Percentiles rank a stretch among this genome's conserved stretches.
These are phyloP conservation scores for Asarcornis scutulata DNA, from an alignment of 2,113 vertebrate species.

Conservation along the genomic window DNA sequence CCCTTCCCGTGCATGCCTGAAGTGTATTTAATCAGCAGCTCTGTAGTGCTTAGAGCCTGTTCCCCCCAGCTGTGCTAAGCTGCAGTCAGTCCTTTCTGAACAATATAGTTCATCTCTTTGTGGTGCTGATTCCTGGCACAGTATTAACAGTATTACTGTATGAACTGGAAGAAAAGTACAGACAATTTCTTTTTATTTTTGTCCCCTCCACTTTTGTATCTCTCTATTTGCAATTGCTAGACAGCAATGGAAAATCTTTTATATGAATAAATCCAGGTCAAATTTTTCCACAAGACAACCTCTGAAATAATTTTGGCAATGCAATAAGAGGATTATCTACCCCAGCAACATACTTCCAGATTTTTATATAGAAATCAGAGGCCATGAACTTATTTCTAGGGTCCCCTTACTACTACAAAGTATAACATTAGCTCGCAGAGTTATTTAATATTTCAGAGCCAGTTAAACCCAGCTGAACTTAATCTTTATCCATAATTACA, in stretches of 20 bases:
- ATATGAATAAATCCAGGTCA: not conserved
- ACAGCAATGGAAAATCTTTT: not conserved
- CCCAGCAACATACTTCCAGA: not conserved
- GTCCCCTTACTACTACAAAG: not conserved
- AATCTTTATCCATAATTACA: not conserved
- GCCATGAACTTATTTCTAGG: not conserved
- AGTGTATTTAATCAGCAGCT: not conserved
- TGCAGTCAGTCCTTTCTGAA: not conserved
- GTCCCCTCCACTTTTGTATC: not conserved
- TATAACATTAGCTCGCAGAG: not conserved
- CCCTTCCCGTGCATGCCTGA: not conserved
- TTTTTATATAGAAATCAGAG: not conserved
- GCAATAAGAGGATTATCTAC: conserved; percentile 5
- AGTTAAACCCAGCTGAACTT: not conserved
- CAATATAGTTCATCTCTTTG: not conserved
- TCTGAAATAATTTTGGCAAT: conserved; percentile 3
- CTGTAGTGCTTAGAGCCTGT: not conserved
- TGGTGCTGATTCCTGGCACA: not conserved
- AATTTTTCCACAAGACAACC: not conserved
- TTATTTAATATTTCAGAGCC: not conserved
- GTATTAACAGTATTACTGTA: not conserved
- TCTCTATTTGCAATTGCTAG: not conserved
- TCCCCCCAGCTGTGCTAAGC: not conserved
- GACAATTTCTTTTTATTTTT: not conserved
- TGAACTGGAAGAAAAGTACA: not conserved